These are phyloP conservation scores for Aegithalos caudatus DNA, from an alignment of 2,113 vertebrate species.

Conservation along the genomic window DNA sequence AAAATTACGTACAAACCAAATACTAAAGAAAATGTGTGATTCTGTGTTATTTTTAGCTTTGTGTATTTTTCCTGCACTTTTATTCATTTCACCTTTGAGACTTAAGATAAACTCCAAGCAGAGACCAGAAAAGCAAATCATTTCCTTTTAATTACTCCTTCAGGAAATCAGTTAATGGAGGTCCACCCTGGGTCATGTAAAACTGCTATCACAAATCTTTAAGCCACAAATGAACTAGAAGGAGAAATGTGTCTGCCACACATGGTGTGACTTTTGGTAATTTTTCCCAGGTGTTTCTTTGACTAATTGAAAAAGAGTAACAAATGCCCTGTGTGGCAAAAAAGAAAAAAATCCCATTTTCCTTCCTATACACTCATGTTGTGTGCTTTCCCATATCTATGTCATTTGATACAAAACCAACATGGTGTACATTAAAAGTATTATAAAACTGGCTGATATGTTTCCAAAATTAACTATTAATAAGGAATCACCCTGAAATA, in stretches of 20 bases:
- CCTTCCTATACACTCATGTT: neutral
- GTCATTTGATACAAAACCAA: neutral
- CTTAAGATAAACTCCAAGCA: slow-evolving; percentile 41
- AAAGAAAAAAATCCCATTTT: neutral
- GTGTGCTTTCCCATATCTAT: neutral
- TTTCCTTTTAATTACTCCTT: slow-evolving; percentile 71
- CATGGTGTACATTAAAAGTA: neutral
- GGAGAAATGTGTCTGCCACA: slow-evolving; percentile 19
- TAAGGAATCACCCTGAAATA: neutral
- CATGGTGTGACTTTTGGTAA: neutral
- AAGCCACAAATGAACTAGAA: slow-evolving; percentile 6
- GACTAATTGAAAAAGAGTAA: slow-evolving; percentile 43
- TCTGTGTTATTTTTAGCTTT: slow-evolving; percentile 52
- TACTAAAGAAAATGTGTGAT: slow-evolving; percentile 36
- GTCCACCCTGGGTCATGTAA: slow-evolving; percentile 55
- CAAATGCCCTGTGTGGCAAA: neutral
- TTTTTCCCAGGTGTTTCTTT: slow-evolving; percentile 8
- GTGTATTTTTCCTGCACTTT: slow-evolving; percentile 34
- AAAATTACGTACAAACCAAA: neutral
- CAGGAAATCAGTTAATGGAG: slow-evolving; percentile 63
- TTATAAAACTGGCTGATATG: neutral
- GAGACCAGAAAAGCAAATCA: slow-evolving; percentile 65
- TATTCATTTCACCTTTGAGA: slow-evolving; percentile 59
- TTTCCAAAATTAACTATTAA: neutral
- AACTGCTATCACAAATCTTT: slow-evolving; percentile 64